Conservation (phyloP, 2,113 vertebrate species). For the Stomatorhinus ivindoensis region DNA sequence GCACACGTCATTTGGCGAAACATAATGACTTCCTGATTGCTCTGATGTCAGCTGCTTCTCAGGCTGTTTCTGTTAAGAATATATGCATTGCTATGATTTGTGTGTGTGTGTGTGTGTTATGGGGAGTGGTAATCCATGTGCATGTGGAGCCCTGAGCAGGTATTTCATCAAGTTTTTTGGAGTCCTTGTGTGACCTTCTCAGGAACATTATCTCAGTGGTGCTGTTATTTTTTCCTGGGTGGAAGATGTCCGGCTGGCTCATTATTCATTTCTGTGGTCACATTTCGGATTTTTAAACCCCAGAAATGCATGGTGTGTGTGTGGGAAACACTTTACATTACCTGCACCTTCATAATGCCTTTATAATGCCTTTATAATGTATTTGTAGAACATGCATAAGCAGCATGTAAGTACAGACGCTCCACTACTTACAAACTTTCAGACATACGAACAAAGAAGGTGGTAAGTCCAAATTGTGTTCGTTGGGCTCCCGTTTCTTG, state of each 20-base stretch:
- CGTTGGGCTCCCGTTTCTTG: no score
- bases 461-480: no score
- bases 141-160: not conserved
- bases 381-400: not conserved
- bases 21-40: not conserved
- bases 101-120: not conserved
- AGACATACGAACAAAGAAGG: no score
- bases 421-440: no score
- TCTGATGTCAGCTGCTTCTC: not conserved
- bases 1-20: not conserved
- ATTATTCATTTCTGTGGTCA: slow-evolving; percentile 1
- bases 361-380: not conserved
- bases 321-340: not conserved
- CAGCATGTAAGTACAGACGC: not conserved
- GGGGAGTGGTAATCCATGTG: not conserved
- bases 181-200: not conserved
- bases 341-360: not conserved
- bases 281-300: not conserved
- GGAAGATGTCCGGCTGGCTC: not conserved
- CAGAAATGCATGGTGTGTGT: not conserved
- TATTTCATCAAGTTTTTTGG: not conserved
- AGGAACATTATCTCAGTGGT: slow-evolving; percentile 1
- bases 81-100: not conserved
- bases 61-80: not conserved
- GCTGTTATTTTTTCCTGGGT: not conserved